Evolutionary conservation across 2,888 invertebrate species (phyloP), one percentile per base, ranked within the genome.

Genomic region (Apotomis turbidana): DNA sequence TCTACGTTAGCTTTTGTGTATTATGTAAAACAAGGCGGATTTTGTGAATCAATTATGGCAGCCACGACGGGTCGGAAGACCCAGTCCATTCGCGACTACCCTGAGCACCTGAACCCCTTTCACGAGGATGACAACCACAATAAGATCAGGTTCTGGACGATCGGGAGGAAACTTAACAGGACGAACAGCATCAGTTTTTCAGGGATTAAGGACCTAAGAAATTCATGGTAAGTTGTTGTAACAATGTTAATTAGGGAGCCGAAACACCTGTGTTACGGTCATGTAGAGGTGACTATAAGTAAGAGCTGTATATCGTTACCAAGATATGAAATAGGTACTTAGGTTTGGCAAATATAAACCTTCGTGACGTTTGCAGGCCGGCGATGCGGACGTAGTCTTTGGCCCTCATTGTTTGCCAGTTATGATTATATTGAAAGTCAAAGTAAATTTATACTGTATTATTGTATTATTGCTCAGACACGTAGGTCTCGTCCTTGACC

Each of bases 81-180:
- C 54, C 78, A 92, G 76, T 95, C 95, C 63, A 94, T 95, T 79
- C 94, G 95, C 84, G 95, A 96, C 85, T 96, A 96, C 86, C 96
- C 96, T 60, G 96, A 96, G 82, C 96, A 96, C 85, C 91, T 96
- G 76, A 96, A 96, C 88, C 96, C 96, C 36, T 96, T 96, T 86
- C 94, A 94, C 76, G 96, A 96, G 79, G 95, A 95, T 68, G 95
- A 95, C 76, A 94, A 95, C 83, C 95, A 95, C 81, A 95, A 94
- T 81, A 94, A 94, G 80, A 91, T 95, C 75, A 86, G 95, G 68
- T 95, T 95, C 85, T 95, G 95, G 95, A 94, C 94, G 27, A 87
- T 95, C 41, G 94, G 94, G 58, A 90, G 89, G 77, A 94, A 94
- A 80, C 89, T 94, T 58, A 87, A 82, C 71, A 88, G 95, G 74